These are phyloP conservation scores for Betta splendens DNA, from an alignment of 2,797 vertebrate species.

Conservation along the genomic window DNA sequence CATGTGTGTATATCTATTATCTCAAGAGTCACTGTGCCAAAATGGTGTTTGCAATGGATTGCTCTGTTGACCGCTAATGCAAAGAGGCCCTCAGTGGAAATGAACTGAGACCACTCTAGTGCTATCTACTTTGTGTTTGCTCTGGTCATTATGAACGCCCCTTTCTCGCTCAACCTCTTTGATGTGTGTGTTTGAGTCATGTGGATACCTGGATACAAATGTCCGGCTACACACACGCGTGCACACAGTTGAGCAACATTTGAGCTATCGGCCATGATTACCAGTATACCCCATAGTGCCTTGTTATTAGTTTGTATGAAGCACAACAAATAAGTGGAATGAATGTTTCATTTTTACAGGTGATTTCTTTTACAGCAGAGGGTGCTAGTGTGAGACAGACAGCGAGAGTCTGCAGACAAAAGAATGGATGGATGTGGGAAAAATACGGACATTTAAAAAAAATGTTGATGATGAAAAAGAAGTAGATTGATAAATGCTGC, in stretches of 20 bases:
- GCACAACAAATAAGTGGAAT: neutral
- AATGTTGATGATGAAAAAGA: no score
- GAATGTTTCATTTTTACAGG: neutral
- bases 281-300: neutral
- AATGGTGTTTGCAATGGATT: conserved; percentile 56
- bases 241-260: neutral
- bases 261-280: neutral
- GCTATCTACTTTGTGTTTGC: conserved; percentile 66
- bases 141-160: conserved; percentile 46
- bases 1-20: conserved; percentile 50
- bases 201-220: conserved; percentile 32
- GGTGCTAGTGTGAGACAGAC: conserved; percentile 35
- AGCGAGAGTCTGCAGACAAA: conserved; percentile 20
- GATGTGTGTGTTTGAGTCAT: conserved; percentile 19
- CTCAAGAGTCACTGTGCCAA: conserved; percentile 47
- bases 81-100: conserved; percentile 68
- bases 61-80: conserved; percentile 57
- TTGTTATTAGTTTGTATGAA: neutral
- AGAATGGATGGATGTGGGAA: conserved; percentile 30
- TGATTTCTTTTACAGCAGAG: conserved; percentile 38
- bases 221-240: conserved; percentile 24
- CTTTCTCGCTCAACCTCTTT: conserved; percentile 14
- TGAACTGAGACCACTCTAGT: conserved; percentile 57
- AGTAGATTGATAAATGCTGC: neutral
- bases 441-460: no score